Evolutionary conservation across 2,888 invertebrate species (phyloP).

Genomic region (Pseudococcus jackbeardsleyi): DNA sequence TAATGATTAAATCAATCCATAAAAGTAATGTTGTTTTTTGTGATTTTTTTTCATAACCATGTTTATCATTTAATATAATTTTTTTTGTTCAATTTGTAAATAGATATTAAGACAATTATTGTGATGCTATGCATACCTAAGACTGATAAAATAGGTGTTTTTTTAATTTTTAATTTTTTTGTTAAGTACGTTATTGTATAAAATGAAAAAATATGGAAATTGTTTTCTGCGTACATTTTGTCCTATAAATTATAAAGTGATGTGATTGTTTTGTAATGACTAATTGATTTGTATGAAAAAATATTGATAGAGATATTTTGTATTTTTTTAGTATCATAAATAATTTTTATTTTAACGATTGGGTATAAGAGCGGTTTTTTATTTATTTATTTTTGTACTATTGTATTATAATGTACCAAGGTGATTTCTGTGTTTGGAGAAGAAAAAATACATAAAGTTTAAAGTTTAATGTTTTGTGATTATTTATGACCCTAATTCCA

Average conservation of each 20-base stretch:
- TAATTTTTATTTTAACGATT: not conserved
- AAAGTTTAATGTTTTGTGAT: too few relatives aligned
- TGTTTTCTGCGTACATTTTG: not conserved
- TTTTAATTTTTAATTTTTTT: not conserved
- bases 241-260: not conserved
- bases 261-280: constrained; percentile 14
- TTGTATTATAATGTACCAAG: too few relatives aligned
- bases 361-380: too few relatives aligned
- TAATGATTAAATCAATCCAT: not conserved
- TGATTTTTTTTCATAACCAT: not conserved
- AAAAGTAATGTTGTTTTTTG: not conserved
- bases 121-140: not conserved
- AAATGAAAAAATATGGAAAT: not conserved
- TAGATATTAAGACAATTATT: not conserved
- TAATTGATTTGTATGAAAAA: not conserved
- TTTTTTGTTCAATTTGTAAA: constrained; percentile 3
- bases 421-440: too few relatives aligned
- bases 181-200: not conserved
- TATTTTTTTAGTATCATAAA: not conserved
- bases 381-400: too few relatives aligned
- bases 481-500: too few relatives aligned
- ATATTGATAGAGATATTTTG: not conserved
- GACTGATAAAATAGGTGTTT: not conserved
- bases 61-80: not conserved
- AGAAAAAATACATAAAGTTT: too few relatives aligned